Percentiles rank a stretch among this genome's conserved stretches.
These are phyloP conservation scores for Bombus cullumanus DNA, from an alignment of 1,140 invertebrate genomes.

Conservation along the genomic window DNA sequence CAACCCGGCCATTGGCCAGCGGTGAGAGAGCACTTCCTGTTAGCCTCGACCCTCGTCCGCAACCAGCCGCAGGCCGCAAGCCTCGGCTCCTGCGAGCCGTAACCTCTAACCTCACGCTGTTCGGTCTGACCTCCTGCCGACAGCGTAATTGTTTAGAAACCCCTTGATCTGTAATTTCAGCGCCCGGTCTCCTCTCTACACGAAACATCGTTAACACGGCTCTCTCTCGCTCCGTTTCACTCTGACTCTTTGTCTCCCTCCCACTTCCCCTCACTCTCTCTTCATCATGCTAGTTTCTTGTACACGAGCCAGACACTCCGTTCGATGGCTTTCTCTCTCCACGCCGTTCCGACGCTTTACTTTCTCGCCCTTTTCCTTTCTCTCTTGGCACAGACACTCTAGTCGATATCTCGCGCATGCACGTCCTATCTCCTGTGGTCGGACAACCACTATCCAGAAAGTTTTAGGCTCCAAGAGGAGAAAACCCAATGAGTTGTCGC, in stretches of 20 bases:
- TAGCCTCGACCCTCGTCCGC: conserved; percentile 69
- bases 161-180: conserved; percentile 73
- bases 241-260: no score
- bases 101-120: conserved; percentile 67
- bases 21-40: conserved; percentile 70
- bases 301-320: neutral
- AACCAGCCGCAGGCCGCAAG: conserved; percentile 74
- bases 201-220: conserved; percentile 66
- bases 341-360: neutral
- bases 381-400: neutral
- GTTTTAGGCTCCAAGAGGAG: neutral
- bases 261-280: neutral
- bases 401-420: conserved; percentile 40
- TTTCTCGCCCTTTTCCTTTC: neutral
- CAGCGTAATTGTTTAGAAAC: conserved; percentile 73
- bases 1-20: conserved; percentile 52
- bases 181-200: conserved; percentile 46
- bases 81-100: conserved; percentile 65
- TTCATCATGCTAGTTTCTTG: neutral
- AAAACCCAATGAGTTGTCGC: conserved; percentile 21
- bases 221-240: conserved; percentile 14
- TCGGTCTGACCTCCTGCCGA: conserved; percentile 66
- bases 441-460: conserved; percentile 20
- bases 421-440: conserved; percentile 21
- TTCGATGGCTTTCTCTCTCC: conserved; percentile 2